These are phyloP conservation scores for Sebastiscus tertius DNA, from an alignment of 2,797 vertebrate species.

Conservation along the genomic window DNA sequence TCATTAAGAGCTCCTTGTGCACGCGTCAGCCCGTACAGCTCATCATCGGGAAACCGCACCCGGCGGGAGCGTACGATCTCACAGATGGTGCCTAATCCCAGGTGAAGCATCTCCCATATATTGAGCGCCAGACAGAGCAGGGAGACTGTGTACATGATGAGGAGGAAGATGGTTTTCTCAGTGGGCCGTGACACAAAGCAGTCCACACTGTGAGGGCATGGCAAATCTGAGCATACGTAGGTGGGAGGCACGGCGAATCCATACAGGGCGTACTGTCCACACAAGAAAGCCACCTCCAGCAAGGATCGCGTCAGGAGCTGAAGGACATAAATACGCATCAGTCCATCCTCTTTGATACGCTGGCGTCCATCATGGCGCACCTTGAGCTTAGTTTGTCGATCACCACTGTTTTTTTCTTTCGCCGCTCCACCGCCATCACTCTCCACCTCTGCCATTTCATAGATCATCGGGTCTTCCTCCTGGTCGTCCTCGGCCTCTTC, in stretches of 20 bases:
- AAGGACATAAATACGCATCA: constrained; percentile 93
- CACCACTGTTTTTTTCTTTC: constrained; percentile 62
- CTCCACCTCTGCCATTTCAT: constrained; percentile 86
- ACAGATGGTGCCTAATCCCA: constrained; percentile 91
- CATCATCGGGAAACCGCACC: constrained; percentile 42
- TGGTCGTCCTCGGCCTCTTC: constrained; percentile 83
- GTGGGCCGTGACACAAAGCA: constrained; percentile 96
- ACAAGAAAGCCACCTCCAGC: constrained; percentile 90
- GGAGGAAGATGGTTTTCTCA: constrained; percentile 95
- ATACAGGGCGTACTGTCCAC: constrained; percentile 92
- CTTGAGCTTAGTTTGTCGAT: constrained; percentile 68
- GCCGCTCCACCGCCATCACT: constrained; percentile 76
- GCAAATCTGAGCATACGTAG: constrained; percentile 86
- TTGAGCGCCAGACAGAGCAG: constrained; percentile 90
- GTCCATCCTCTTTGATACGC: constrained; percentile 90
- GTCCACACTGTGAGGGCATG: constrained; percentile 92
- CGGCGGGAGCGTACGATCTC: constrained; percentile 85
- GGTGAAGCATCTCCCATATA: constrained; percentile 95
- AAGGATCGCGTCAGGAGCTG: constrained; percentile 89
- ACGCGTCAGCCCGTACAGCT: constrained; percentile 58
- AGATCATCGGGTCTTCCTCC: constrained; percentile 88
- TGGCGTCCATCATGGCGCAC: constrained; percentile 89
- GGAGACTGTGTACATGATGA: constrained; percentile 95
- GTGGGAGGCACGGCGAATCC: constrained; percentile 88
- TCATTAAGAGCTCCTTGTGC: constrained; percentile 30